Base-by-base conservation (phyloP, 2,113 vertebrate species). In the Helogale parvula region DNA sequence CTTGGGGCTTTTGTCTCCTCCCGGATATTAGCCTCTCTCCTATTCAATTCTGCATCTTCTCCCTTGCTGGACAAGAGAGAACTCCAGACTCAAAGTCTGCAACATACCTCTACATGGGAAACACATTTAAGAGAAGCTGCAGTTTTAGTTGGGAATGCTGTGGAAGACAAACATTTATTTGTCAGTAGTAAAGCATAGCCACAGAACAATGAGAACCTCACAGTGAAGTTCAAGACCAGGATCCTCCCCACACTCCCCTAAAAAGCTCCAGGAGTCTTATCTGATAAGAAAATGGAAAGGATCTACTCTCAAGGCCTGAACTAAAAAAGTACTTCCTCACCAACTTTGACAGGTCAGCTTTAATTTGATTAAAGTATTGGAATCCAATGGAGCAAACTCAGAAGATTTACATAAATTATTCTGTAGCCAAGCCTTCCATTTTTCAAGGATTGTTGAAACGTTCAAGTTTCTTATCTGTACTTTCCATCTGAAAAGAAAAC, bases 401-500 rank as follows among this genome's bases (percentile, higher is more conserved):
- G 50, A 63, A 38, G 1, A 83, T 41, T 45, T 86, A 47, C 11
- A 6, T 13, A 16, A 29, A 25, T 25, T 87, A 15, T 76, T 92
- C 63, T 66, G 23, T 17, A 84, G 33, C 47, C 21, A 50, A 38
- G 31, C 1, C 6, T 83, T 19, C 35, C 29, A 23, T 65, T 91
- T 94, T 90, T 85, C 21, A 82, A 60, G 16, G 71, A 47, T 11
- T 72, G 29, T 47, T 89, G 68, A 84, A 93, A 94, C 68, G 38
- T 85, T 86, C 35, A 45, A 45, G 1, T 33, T 31, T 80, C 65
- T 97, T 80, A 93, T 69, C 68, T 72, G 25, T 33, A 54, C 21
- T 81, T 93, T 69, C 38, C n/a, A 93, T 80, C 66, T 88, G 68
- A 76, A 68, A 65, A 63, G 10, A 71, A 41, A 72, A 79, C 63